These are phyloP conservation scores for Muricea muricata DNA, from an alignment of 92 coral and sea anemone genomes.

Conservation along the genomic window DNA sequence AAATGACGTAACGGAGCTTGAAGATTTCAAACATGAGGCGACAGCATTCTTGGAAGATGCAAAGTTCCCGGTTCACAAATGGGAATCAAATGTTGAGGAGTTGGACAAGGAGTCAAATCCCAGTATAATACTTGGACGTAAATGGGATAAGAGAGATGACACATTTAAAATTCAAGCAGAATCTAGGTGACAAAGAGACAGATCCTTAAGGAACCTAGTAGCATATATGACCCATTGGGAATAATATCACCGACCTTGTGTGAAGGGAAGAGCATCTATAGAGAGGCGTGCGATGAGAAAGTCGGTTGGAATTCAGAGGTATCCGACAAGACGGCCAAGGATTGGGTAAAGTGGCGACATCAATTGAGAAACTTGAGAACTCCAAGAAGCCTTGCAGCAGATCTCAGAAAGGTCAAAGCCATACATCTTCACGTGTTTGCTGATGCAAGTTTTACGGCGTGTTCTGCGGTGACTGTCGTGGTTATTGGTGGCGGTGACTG, in stretches of 20 bases:
- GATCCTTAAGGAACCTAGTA: conserved; percentile 18
- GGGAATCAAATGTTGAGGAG: conserved; percentile 45
- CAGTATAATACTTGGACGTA: conserved; percentile 24
- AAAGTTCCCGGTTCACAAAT: conserved; percentile 43
- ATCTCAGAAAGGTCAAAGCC: conserved; percentile 23
- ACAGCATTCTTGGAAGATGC: conserved; percentile 41
- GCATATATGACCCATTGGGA: too few species aligned
- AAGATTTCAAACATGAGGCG: conserved; percentile 47
- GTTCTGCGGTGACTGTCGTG: conserved; percentile 69
- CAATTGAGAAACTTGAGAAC: conserved; percentile 58
- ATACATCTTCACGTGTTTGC: conserved; percentile 66
- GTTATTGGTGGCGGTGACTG: too few species aligned
- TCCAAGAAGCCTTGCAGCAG: conserved; percentile 57
- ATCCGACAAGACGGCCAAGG: conserved; percentile 24
- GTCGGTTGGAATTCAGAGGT: conserved; percentile 58
- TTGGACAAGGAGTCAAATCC: conserved; percentile 33
- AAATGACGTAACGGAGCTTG: conserved; percentile 46
- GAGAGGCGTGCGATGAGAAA: conserved; percentile 65
- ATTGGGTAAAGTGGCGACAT: conserved; percentile 63
- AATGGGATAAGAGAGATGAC: conserved; percentile 51
- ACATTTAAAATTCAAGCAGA: conserved; percentile 21
- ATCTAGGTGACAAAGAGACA: too few species aligned
- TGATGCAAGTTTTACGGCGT: conserved; percentile 71
- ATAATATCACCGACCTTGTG: conserved; percentile 62
- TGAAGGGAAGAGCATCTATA: conserved; percentile 64